These are phyloP conservation scores for Bostrychus sinensis DNA, from an alignment of 2,113 vertebrate species.

Conservation along the genomic window DNA sequence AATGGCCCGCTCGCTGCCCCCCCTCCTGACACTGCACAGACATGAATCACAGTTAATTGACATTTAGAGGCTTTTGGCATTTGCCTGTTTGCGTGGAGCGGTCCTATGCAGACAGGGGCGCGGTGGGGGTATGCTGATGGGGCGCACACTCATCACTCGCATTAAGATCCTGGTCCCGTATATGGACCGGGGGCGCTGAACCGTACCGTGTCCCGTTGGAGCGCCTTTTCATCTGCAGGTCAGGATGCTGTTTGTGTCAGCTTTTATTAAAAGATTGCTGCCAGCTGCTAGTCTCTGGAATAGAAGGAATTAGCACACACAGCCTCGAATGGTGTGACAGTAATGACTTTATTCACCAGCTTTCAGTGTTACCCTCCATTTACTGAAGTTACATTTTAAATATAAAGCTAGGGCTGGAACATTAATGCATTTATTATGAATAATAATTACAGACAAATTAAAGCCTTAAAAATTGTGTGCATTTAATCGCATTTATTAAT, in stretches of 20 bases:
- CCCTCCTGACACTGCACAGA: slow-evolving; percentile 44
- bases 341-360: background rate
- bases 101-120: slow-evolving; percentile 19
- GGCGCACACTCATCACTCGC: slow-evolving; percentile 36
- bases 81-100: slow-evolving; percentile 58
- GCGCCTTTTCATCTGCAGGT: slow-evolving; percentile 13
- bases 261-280: slow-evolving; percentile 38
- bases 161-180: slow-evolving; percentile 45
- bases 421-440: too few relatives aligned
- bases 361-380: background rate
- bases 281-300: slow-evolving; percentile 27
- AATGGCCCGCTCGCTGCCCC: slow-evolving; percentile 31
- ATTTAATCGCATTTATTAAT: too few relatives aligned
- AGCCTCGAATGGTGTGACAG: background rate
- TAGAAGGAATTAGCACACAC: background rate
- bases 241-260: slow-evolving; percentile 40
- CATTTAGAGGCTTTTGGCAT: slow-evolving; percentile 73
- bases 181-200: slow-evolving; percentile 29
- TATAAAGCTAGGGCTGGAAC: too few relatives aligned
- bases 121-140: slow-evolving; percentile 44
- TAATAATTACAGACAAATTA: too few relatives aligned
- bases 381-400: too few relatives aligned
- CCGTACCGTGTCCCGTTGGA: slow-evolving; percentile 38
- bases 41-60: slow-evolving; percentile 70
- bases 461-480: too few relatives aligned